Evolutionary conservation across 2,888 invertebrate genomes (phyloP).

Genomic region (Ormyrus rosae): DNA sequence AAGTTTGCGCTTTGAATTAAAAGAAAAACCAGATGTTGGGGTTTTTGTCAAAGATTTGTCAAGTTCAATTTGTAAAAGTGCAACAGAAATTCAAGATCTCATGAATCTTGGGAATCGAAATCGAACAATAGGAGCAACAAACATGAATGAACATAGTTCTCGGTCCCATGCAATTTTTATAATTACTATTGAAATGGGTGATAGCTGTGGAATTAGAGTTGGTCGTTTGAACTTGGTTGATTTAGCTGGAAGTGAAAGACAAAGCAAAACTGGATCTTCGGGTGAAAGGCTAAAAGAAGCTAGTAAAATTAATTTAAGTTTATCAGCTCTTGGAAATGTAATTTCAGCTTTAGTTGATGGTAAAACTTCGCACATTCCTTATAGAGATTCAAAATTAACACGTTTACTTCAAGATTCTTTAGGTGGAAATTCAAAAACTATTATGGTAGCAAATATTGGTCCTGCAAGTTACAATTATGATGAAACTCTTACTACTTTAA

Average conservation of each 20-base stretch:
- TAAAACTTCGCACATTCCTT: conserved; percentile 96
- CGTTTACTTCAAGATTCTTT: conserved; percentile 97
- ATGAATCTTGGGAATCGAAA: conserved; percentile 96
- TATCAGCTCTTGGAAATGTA: conserved; percentile 98
- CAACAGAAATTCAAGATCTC: conserved; percentile 93
- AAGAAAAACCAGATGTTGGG: conserved; percentile 88
- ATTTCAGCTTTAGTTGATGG: conserved; percentile 97
- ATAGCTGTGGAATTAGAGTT: conserved; percentile 80
- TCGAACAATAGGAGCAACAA: conserved; percentile 95
- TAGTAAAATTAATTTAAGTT: conserved; percentile 96
- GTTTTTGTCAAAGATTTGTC: conserved; percentile 97
- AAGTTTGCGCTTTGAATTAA: conserved; percentile 83
- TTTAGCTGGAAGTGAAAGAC: conserved; percentile 98
- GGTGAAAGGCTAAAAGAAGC: conserved; percentile 96
- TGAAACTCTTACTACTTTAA: conserved; percentile 96
- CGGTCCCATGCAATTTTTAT: conserved; percentile 99
- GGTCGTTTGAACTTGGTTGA: conserved; percentile 98
- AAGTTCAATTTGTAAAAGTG: conserved; percentile 95
- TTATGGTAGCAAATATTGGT: conserved; percentile 99
- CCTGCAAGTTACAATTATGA: conserved; percentile 99
- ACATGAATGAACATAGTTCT: conserved; percentile 99
- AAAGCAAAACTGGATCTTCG: conserved; percentile 96
- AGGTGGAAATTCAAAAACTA: conserved; percentile 98
- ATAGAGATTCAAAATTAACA: conserved; percentile 97
- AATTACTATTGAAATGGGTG: conserved; percentile 96